Percentiles rank a stretch among this genome's conserved stretches.
Evolutionary conservation across 2,888 invertebrate species (phyloP).

Genomic region (Morpho achilles): DNA sequence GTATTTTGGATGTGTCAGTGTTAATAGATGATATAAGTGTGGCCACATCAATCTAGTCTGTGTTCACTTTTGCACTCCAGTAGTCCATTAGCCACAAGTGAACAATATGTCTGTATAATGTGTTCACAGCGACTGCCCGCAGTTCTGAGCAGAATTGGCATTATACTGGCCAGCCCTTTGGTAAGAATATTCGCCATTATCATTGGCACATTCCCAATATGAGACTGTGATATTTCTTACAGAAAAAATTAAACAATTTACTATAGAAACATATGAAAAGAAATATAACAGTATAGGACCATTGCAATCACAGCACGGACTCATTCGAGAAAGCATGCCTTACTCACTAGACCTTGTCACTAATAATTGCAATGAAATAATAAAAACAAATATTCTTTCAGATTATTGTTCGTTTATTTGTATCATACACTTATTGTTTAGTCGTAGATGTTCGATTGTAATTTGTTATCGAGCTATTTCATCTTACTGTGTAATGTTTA

Average conservation of each 20-base stretch:
- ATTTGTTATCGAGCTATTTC: conserved; percentile 7
- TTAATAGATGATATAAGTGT: conserved; percentile 30
- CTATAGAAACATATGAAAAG: conserved; percentile 37
- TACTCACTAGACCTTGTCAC: conserved; percentile 21
- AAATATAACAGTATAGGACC: conserved; percentile 37
- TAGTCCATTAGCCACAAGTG: conserved; percentile 75
- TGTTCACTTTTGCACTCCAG: conserved; percentile 67
- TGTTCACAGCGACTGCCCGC: conserved; percentile 95
- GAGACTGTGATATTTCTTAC: conserved; percentile 57
- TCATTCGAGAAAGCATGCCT: conserved; percentile 37
- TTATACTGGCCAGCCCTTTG: conserved; percentile 97
- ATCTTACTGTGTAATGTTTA: conserved; percentile 4
- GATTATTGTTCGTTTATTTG: conserved; percentile 13
- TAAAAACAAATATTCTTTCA: not conserved
- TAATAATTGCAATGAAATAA: conserved; percentile 8
- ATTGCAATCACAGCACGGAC: conserved; percentile 38
- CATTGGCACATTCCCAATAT: conserved; percentile 72
- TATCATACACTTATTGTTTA: conserved; percentile 17
- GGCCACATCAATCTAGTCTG: conserved; percentile 74
- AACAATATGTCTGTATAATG: conserved; percentile 81
- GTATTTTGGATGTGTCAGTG: conserved; percentile 18
- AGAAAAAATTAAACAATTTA: conserved; percentile 10
- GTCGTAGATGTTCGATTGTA: conserved; percentile 7
- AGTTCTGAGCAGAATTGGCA: conserved; percentile 97
- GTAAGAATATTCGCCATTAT: conserved; percentile 84